Evolutionary conservation across 2,113 vertebrate species (phyloP).

Genomic region (Myxocyprinus asiaticus): DNA sequence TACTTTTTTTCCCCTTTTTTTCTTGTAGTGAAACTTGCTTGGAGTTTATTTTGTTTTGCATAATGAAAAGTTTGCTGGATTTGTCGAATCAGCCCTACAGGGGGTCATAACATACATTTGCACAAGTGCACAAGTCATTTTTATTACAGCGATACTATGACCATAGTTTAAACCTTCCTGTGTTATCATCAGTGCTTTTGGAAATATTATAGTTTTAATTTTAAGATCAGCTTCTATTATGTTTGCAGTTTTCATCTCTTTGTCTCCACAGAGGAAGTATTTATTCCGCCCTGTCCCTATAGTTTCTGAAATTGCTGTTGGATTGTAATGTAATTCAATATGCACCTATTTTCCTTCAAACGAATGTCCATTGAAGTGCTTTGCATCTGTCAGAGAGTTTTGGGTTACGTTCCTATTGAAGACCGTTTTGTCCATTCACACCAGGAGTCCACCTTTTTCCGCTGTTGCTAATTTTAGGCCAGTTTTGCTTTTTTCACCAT

Average conservation of each 20-base stretch:
- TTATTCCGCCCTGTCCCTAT: no score
- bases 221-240: background rate
- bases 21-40: background rate
- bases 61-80: background rate
- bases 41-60: background rate
- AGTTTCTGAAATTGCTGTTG: background rate
- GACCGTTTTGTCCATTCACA: slow-evolving; percentile 9
- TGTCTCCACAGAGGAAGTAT: slow-evolving; percentile 24
- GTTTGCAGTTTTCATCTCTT: slow-evolving; percentile 1
- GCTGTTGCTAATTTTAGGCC: slow-evolving; percentile 5
- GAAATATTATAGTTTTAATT: slow-evolving; percentile 5
- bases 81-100: no score
- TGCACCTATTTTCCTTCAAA: background rate
- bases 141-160: no score
- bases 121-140: no score
- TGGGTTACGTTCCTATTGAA: slow-evolving; percentile 33
- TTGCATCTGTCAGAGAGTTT: slow-evolving; percentile 6
- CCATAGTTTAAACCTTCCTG: no score
- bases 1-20: slow-evolving; percentile 5
- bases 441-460: slow-evolving; percentile 21
- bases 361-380: slow-evolving; percentile 8
- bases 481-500: slow-evolving; percentile 3
- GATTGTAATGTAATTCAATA: slow-evolving; percentile 24
- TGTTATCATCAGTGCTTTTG: no score
- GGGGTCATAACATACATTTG: no score